Conservation (phyloP, 2,797 vertebrate species). For the Sebastes hubbsi region DNA sequence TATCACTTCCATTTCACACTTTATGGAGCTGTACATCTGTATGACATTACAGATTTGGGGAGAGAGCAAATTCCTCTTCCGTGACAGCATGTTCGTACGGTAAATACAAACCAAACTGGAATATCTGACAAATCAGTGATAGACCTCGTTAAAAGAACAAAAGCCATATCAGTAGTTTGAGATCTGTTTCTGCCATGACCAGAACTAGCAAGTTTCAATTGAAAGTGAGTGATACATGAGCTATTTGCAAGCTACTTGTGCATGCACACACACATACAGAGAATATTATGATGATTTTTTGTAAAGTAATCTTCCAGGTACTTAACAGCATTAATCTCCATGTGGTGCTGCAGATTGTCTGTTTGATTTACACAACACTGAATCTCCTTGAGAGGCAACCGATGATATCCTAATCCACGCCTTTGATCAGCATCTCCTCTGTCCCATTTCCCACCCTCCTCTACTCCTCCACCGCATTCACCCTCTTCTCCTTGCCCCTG, state of each 20-base stretch:
- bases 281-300: constrained; percentile 9
- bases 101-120: constrained; percentile 32
- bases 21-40: constrained; percentile 57
- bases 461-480: background rate
- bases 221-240: background rate
- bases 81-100: constrained; percentile 14
- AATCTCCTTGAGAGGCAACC: constrained; percentile 52
- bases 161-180: background rate
- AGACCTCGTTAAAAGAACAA: constrained; percentile 6
- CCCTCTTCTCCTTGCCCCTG: background rate
- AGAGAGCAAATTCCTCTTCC: constrained; percentile 24
- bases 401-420: constrained; percentile 53
- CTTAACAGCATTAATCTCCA: constrained; percentile 48
- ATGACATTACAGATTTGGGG: constrained; percentile 34
- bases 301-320: constrained; percentile 29
- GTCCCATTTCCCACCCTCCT: constrained; percentile 16
- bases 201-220: background rate
- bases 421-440: constrained; percentile 57
- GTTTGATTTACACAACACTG: constrained; percentile 59
- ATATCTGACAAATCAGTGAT: background rate
- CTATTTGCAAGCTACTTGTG: background rate
- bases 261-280: background rate
- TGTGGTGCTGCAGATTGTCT: constrained; percentile 34
- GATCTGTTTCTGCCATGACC: background rate
- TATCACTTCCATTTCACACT: constrained; percentile 68